phyloP scores from a whole-genome alignment of 2,113 vertebrate species.

The Leptosomus discolor region DNA sequence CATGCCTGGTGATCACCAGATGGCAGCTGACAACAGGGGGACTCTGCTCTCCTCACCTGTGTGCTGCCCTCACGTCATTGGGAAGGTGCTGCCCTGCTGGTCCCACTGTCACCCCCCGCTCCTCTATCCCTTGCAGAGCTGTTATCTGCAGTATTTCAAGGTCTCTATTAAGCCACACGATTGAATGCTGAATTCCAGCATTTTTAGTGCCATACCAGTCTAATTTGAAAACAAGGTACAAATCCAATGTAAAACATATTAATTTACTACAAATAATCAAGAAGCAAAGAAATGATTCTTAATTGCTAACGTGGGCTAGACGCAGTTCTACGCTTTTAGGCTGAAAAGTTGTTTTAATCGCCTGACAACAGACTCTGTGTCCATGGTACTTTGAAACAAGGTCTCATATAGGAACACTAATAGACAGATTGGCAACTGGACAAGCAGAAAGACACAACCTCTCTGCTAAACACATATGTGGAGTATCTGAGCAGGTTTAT shows the following conservation, averaged over 20 bases:
- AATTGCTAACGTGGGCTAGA: neutral
- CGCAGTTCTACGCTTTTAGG: neutral
- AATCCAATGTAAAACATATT: neutral
- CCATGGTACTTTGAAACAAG: neutral
- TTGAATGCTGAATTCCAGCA: neutral
- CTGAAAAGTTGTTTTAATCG: neutral
- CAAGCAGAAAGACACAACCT: neutral
- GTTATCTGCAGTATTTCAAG: neutral
- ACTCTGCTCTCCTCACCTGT: neutral
- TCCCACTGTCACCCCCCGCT: neutral
- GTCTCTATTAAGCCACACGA: neutral
- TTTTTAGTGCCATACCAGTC: neutral
- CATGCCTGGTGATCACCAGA: neutral
- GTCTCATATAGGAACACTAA: neutral
- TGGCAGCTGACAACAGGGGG: neutral
- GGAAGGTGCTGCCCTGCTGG: neutral
- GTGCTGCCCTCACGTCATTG: fast-evolving
- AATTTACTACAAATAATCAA: neutral
- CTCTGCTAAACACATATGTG: neutral
- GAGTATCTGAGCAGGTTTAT: neutral
- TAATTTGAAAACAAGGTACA: neutral
- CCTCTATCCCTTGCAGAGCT: fast-evolving
- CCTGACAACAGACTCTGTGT: neutral
- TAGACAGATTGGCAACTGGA: neutral
- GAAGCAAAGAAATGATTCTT: neutral